A percentile compares a stretch with the other conserved stretches of the same genome.
Conservation (phyloP, 2,888 invertebrate species). For the Drosophila eohydei region DNA sequence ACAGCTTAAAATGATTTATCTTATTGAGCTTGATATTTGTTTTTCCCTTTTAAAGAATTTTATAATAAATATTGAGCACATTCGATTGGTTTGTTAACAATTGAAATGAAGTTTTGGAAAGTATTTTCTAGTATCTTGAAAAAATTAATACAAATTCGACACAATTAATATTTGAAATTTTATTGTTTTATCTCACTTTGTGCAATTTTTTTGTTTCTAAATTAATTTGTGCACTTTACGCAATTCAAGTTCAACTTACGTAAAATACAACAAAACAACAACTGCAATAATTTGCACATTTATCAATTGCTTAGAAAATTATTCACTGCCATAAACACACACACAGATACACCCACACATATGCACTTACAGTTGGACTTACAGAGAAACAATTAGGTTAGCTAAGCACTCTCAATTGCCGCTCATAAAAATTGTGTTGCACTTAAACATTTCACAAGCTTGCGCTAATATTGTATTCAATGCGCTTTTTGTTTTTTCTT, state of each 20-base stretch:
- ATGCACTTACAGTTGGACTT: conserved; percentile 11
- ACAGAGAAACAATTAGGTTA: neutral
- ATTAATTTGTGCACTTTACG: conserved; percentile 18
- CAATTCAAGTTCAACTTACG: conserved; percentile 52
- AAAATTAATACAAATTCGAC: neutral
- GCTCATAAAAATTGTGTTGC: neutral
- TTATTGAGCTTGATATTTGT: neutral
- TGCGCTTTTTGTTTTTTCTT: neutral
- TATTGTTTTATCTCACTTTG: neutral
- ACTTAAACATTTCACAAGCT: conserved; percentile 1
- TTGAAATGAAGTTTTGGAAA: neutral
- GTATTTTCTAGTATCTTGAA: neutral
- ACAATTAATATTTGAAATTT: neutral
- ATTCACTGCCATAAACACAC: conserved; percentile 32
- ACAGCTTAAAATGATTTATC: neutral
- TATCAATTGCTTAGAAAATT: conserved; percentile 35
- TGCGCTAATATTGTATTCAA: neutral
- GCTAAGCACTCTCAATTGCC: conserved; percentile 1
- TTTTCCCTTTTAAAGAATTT: neutral
- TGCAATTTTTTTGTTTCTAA: neutral
- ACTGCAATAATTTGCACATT: conserved; percentile 54
- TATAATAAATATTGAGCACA: too few relatives aligned
- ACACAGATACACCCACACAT: neutral
- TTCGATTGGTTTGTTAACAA: neutral
- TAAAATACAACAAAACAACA: conserved; percentile 50